A percentile compares a stretch with the other conserved stretches of the same genome.
phyloP scores from a whole-genome alignment of 35 echinoderm and acorn worm genomes.

The Anneissia japonica region DNA sequence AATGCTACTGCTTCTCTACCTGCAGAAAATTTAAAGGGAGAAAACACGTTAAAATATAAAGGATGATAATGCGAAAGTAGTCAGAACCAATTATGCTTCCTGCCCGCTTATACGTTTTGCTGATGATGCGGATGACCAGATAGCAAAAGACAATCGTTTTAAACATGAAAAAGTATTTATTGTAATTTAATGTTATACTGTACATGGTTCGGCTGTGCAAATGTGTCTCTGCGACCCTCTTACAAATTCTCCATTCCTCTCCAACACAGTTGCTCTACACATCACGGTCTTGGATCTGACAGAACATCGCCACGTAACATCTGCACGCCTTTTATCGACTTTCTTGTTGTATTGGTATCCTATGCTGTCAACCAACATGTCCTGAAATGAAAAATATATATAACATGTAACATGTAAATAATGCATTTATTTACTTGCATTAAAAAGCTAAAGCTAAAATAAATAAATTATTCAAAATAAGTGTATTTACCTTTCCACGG shows the following conservation, averaged over 20 bases:
- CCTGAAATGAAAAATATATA: not conserved
- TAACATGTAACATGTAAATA: too few relatives aligned
- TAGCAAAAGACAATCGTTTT: not conserved
- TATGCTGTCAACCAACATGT: not conserved
- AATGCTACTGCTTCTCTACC: not conserved
- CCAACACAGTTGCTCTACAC: conserved; percentile 34
- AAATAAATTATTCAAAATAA: too few relatives aligned
- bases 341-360: not conserved
- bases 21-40: not conserved
- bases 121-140: too few relatives aligned
- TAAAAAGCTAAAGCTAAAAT: too few relatives aligned
- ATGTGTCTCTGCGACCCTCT: not conserved
- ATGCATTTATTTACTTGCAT: too few relatives aligned
- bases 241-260: not conserved
- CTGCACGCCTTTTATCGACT: not conserved
- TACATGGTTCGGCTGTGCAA: not conserved
- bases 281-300: not conserved
- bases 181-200: not conserved
- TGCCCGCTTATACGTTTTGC: too few relatives aligned
- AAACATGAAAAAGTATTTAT: not conserved
- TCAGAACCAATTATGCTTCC: too few relatives aligned
- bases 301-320: conserved; percentile 18
- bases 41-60: too few relatives aligned
- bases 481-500: too few relatives aligned
- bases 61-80: too few relatives aligned